Percentiles rank a stretch among this genome's conserved stretches.
phyloP scores from a whole-genome alignment of 2,797 vertebrate genomes.

The Anas georgica region DNA sequence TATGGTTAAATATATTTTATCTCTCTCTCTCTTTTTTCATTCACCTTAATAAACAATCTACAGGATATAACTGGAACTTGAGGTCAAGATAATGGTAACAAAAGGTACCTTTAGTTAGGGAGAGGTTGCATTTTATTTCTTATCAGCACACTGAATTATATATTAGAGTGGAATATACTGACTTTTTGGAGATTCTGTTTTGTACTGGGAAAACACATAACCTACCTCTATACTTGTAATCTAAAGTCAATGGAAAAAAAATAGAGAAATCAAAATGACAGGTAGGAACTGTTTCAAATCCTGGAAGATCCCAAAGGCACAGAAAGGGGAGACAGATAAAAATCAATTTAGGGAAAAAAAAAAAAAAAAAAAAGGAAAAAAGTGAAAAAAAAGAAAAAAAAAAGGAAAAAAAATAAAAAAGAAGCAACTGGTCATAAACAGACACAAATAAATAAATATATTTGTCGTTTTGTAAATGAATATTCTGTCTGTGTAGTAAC shows the following conservation, averaged over 20 bases:
- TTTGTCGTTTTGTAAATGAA: background rate
- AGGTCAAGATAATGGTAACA: background rate
- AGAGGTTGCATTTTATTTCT: background rate
- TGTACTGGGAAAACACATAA: background rate
- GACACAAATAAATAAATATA: background rate
- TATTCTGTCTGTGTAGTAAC: background rate
- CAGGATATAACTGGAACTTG: background rate
- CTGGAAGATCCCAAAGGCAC: background rate
- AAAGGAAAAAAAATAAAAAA: too few relatives aligned
- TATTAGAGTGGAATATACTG: background rate
- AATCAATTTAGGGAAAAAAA: background rate
- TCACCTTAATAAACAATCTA: background rate
- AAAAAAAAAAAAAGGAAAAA: rapidly evolving
- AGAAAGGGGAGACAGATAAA: background rate
- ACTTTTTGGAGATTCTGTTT: background rate
- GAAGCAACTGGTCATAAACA: background rate
- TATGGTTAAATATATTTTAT: background rate
- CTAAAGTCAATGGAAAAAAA: background rate
- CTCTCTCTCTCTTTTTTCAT: background rate
- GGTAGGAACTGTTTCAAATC: background rate
- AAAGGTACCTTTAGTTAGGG: background rate
- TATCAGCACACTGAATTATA: background rate
- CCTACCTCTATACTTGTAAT: background rate
- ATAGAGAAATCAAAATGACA: background rate
- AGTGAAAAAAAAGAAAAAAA: too few relatives aligned